Conservation (phyloP, 2,888 invertebrate species). For the Hirtodrosophila duncani region DNA sequence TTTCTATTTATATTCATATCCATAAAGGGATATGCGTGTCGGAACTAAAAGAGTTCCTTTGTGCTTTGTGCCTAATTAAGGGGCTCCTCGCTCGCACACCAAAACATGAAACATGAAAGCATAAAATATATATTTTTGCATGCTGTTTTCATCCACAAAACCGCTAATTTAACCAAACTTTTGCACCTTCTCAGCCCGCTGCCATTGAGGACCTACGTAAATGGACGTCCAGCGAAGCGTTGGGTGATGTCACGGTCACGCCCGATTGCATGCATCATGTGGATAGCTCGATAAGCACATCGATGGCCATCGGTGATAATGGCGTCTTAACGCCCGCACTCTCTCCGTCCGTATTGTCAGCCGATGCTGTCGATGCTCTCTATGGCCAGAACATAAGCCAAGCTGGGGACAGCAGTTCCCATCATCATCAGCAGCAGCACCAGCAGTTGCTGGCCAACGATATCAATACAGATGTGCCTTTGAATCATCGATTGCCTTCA, state of each 20-base stretch:
- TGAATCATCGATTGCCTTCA: constrained; percentile 91
- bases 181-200: constrained; percentile 83
- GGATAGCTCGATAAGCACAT: constrained; percentile 80
- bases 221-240: constrained; percentile 85
- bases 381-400: constrained; percentile 75
- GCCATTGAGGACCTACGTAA: constrained; percentile 87
- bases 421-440: constrained; percentile 41
- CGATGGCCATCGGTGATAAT: constrained; percentile 75
- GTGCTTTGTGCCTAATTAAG: constrained; percentile 46
- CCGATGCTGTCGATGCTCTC: constrained; percentile 76
- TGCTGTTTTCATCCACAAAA: too few relatives aligned
- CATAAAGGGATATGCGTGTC: constrained; percentile 49
- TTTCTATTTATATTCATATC: background rate
- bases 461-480: constrained; percentile 80
- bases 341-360: constrained; percentile 78
- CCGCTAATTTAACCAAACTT: constrained; percentile 47
- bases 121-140: constrained; percentile 44
- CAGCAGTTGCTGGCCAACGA: constrained; percentile 75
- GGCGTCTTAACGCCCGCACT: constrained; percentile 76
- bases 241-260: constrained; percentile 89
- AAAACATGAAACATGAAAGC: constrained; percentile 20
- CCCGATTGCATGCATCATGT: constrained; percentile 87
- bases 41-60: constrained; percentile 12
- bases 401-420: constrained; percentile 63
- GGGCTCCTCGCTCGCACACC: constrained; percentile 12